Percentiles rank a stretch among this genome's conserved stretches.
Evolutionary conservation across 2,797 vertebrate genomes (phyloP).

Genomic region (Xyrichtys novacula): DNA sequence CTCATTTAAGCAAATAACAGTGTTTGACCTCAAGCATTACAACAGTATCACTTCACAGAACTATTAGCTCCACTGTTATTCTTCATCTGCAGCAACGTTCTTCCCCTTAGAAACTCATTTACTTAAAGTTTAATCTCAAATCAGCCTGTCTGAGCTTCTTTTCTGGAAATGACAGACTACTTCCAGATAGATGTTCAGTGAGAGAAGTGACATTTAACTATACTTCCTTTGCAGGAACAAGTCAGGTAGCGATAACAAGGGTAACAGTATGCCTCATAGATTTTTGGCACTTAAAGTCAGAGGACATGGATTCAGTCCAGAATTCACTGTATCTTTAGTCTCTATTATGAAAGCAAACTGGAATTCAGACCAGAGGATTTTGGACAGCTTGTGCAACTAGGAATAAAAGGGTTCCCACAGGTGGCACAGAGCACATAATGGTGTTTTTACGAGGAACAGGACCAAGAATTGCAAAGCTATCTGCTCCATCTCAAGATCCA

Average conservation of each 20-base stretch:
- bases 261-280: too few species aligned
- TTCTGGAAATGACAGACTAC: not conserved
- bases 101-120: not conserved
- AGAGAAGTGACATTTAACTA: not conserved
- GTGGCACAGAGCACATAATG: too few species aligned
- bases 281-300: not conserved
- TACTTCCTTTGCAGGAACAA: not conserved
- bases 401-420: too few species aligned
- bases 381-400: too few species aligned
- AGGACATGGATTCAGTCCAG: not conserved
- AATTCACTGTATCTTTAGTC: not conserved
- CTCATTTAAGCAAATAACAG: not conserved
- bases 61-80: not conserved
- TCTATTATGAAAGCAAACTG: too few species aligned
- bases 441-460: too few species aligned
- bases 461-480: too few species aligned
- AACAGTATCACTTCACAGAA: not conserved
- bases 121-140: not conserved
- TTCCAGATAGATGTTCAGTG: not conserved
- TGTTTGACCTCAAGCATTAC: slow-evolving; percentile 4
- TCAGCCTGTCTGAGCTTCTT: not conserved
- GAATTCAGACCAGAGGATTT: too few species aligned
- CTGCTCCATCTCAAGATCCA: too few species aligned
- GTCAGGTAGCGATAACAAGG: too few species aligned
- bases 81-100: not conserved